phyloP scores from a whole-genome alignment of 1,140 invertebrate species.

The Heliconius nattereri region DNA sequence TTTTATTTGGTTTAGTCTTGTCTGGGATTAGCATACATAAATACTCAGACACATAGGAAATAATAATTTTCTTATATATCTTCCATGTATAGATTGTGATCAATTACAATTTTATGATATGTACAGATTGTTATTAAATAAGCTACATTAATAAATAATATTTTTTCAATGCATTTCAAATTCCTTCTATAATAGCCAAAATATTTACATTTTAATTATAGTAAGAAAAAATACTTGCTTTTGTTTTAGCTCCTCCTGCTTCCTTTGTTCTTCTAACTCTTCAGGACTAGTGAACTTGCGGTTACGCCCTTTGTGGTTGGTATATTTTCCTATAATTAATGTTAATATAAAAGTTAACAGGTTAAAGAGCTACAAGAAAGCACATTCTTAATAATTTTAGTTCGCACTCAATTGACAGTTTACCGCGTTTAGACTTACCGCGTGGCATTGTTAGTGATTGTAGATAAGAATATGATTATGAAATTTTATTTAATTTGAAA shows the following conservation, averaged over 20 bases:
- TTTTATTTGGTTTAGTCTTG: too few species aligned
- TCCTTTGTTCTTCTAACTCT: slow-evolving; percentile 93
- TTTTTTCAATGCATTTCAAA: not conserved
- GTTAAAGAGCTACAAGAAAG: slow-evolving; percentile 39
- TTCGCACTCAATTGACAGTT: slow-evolving; percentile 59
- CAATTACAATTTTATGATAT: too few species aligned
- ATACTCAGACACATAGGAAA: too few species aligned
- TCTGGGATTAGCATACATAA: too few species aligned
- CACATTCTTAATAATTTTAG: slow-evolving; percentile 72
- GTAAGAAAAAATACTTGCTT: slow-evolving; percentile 76
- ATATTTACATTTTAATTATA: slow-evolving; percentile 47
- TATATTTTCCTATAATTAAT: slow-evolving; percentile 87
- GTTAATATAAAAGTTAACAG: slow-evolving; percentile 50
- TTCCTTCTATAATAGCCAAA: not conserved
- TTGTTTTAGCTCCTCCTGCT: slow-evolving; percentile 83
- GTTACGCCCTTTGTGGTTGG: slow-evolving; percentile 95
- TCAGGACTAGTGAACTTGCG: slow-evolving; percentile 97
- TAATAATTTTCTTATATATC: too few species aligned
- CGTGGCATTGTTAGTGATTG: slow-evolving; percentile 60
- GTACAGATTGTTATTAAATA: too few species aligned
- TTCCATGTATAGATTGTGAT: too few species aligned
- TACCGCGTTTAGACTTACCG: too few species aligned
- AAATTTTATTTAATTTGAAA: not conserved
- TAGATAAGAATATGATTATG: not conserved
- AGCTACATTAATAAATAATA: not conserved